These are phyloP conservation scores for Sialis fuliginosa DNA, from an alignment of 2,888 invertebrate genomes.

Conservation along the genomic window DNA sequence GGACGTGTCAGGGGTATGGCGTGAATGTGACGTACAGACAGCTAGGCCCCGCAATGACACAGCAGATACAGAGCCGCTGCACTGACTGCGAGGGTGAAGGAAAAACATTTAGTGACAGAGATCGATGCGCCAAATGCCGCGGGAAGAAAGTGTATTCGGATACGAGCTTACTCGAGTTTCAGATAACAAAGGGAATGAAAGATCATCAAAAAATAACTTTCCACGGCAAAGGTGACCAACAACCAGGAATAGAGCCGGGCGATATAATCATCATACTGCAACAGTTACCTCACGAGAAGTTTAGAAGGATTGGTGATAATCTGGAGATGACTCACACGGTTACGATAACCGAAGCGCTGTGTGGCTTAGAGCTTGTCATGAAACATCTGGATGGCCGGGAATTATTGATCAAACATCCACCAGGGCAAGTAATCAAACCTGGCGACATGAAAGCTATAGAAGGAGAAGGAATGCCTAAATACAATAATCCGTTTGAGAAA, in stretches of 20 bases:
- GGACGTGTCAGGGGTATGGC: constrained; percentile 61
- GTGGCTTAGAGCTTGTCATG: constrained; percentile 73
- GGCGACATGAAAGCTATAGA: constrained; percentile 59
- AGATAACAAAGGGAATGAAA: constrained; percentile 77
- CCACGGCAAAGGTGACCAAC: constrained; percentile 78
- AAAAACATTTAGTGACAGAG: constrained; percentile 49
- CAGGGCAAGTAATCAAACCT: constrained; percentile 72
- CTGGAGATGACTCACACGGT: constrained; percentile 56
- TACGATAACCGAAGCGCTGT: constrained; percentile 72
- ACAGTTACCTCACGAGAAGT: constrained; percentile 60
- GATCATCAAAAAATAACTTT: constrained; percentile 75
- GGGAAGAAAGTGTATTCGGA: constrained; percentile 73
- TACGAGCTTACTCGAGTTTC: constrained; percentile 70
- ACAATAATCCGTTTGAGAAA: constrained; percentile 67
- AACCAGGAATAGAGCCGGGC: constrained; percentile 70
- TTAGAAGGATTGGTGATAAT: constrained; percentile 61
- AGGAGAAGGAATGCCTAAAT: constrained; percentile 83
- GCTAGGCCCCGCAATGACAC: constrained; percentile 46
- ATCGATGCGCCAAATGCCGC: constrained; percentile 63
- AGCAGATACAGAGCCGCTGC: constrained; percentile 42
- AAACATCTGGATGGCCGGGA: constrained; percentile 80
- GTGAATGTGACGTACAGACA: constrained; percentile 56
- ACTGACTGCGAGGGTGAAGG: constrained; percentile 50
- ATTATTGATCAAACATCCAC: constrained; percentile 55
- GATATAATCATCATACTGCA: constrained; percentile 79